Evolutionary conservation across 2,888 invertebrate genomes (phyloP).

Genomic region (Sympetrum striolatum): DNA sequence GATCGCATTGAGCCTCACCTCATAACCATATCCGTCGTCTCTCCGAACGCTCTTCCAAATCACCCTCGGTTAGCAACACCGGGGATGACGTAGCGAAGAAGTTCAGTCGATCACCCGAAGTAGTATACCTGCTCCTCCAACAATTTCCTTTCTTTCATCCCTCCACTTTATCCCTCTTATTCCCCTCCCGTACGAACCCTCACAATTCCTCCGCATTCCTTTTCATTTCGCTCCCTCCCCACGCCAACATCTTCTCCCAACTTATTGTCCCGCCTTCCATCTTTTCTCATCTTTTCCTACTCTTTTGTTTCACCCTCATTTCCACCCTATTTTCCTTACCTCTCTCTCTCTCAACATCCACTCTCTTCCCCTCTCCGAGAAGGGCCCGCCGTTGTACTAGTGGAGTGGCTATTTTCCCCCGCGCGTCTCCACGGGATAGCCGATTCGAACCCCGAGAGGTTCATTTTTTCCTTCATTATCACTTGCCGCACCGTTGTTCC

Average conservation of each 20-base stretch:
- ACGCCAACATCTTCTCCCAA: neutral
- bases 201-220: neutral
- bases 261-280: neutral
- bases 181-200: neutral
- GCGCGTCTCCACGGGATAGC: neutral
- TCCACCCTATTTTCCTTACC: neutral
- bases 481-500: neutral
- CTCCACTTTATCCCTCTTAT: neutral
- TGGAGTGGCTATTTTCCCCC: neutral
- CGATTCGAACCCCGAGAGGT: neutral
- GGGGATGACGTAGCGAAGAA: neutral
- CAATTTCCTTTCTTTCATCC: neutral
- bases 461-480: neutral
- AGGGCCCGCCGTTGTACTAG: neutral
- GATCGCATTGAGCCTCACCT: neutral
- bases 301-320: constrained; percentile 7
- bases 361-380: neutral
- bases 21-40: neutral
- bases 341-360: neutral
- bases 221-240: neutral
- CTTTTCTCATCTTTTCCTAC: neutral
- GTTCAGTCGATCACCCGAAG: neutral
- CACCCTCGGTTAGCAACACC: neutral
- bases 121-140: neutral
- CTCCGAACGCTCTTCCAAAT: neutral